Percentiles rank a stretch among this genome's conserved stretches.
Conservation (phyloP, 1,140 invertebrate genomes). For the Brachystomella parvula region DNA sequence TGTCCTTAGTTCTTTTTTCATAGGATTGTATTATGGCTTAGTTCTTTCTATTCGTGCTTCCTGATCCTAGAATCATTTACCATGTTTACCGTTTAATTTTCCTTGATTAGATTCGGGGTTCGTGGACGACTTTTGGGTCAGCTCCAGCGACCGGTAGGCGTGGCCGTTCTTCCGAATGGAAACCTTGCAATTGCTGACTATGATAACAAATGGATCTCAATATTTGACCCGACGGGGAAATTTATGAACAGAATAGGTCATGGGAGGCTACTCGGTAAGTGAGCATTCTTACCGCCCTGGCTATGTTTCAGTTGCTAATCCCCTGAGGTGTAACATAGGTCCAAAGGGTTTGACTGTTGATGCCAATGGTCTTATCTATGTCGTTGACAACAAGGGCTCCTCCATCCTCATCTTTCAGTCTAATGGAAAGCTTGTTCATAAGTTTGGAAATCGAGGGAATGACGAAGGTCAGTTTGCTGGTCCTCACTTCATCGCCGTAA, state of each 20-base stretch:
- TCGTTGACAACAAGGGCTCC: conserved; percentile 55
- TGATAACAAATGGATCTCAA: conserved; percentile 53
- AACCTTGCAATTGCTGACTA: conserved; percentile 54
- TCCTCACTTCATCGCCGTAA: conserved; percentile 53
- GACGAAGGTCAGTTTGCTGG: conserved; percentile 51
- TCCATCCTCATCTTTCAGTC: conserved; percentile 50
- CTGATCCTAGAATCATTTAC: no score
- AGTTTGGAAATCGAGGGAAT: conserved; percentile 44
- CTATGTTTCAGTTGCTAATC: not conserved
- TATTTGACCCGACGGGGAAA: conserved; percentile 51
- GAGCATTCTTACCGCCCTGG: not conserved
- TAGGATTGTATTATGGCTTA: no score
- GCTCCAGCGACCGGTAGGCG: conserved; percentile 51
- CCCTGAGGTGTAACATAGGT: conserved; percentile 31
- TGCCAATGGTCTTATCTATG: conserved; percentile 49
- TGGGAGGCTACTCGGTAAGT: conserved; percentile 48
- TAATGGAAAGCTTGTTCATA: conserved; percentile 46
- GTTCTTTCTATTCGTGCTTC: no score
- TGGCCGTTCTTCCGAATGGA: conserved; percentile 48
- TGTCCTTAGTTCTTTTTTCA: no score
- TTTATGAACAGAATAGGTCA: conserved; percentile 50
- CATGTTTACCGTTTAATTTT: no score
- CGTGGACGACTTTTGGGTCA: conserved; percentile 49
- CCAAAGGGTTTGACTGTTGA: conserved; percentile 52
- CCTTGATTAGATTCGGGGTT: conserved; percentile 44